phyloP scores from a whole-genome alignment of 2,113 vertebrate species.

The Candoia aspera region DNA sequence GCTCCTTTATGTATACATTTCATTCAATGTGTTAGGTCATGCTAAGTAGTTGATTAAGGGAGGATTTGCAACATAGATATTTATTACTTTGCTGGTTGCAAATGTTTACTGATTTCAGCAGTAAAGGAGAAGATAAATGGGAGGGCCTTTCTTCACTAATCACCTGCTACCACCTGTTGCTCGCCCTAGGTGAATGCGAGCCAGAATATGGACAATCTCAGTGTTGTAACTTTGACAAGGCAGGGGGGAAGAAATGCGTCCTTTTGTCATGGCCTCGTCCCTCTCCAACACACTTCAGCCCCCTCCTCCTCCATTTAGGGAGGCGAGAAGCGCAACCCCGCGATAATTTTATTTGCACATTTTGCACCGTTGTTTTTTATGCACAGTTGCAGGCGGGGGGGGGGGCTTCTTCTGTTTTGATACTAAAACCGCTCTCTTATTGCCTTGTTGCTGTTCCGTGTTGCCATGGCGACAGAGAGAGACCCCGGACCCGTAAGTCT shows the following conservation, averaged over 20 bases:
- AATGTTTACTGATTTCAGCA: neutral
- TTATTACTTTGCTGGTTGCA: neutral
- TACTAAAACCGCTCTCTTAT: conserved; percentile 24
- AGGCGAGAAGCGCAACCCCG: accelerated
- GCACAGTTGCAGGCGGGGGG: accelerated
- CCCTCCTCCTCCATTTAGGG: too few relatives aligned
- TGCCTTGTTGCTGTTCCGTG: conserved; percentile 18
- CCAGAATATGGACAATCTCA: neutral
- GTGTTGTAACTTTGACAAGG: neutral
- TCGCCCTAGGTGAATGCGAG: neutral
- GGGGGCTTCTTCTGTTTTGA: neutral
- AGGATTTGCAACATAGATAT: neutral
- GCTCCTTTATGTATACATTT: neutral
- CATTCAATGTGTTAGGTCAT: neutral
- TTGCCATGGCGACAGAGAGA: conserved; percentile 67
- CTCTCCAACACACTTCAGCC: neutral
- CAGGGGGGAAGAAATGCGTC: neutral
- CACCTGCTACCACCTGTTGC: neutral
- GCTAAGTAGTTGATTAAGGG: neutral
- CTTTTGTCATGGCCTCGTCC: too few relatives aligned
- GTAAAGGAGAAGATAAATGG: neutral
- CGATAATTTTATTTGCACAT: neutral
- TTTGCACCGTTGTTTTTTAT: neutral
- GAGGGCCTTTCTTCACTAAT: neutral
- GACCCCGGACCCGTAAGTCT: conserved; percentile 73